Percentiles rank a stretch among this genome's conserved stretches.
Conservation (phyloP, 2,888 invertebrate species). For the Drosophila glabriapex region DNA sequence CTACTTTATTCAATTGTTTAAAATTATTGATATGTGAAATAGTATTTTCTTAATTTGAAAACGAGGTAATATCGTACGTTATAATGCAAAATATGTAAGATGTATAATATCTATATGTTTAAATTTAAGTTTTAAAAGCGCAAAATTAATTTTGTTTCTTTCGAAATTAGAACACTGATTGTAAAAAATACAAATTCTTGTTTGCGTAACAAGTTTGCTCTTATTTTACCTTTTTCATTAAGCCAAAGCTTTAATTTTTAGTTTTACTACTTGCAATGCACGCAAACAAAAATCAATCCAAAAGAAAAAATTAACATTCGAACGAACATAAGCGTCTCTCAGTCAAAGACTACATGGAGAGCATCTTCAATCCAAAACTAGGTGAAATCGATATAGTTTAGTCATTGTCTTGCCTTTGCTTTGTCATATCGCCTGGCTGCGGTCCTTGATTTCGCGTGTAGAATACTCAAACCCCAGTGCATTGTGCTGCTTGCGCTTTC, state of each 20-base stretch:
- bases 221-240: constrained; percentile 6
- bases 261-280: constrained; percentile 3
- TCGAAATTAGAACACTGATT: not conserved
- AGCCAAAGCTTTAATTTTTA: constrained; percentile 10
- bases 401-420: constrained; percentile 59
- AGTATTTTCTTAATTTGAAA: not conserved
- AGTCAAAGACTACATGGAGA: constrained; percentile 20
- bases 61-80: no score
- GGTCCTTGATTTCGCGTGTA: constrained; percentile 47
- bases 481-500: constrained; percentile 36
- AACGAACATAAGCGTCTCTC: constrained; percentile 10
- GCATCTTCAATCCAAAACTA: constrained; percentile 55
- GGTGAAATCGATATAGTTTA: constrained; percentile 73
- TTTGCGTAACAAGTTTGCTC: not conserved
- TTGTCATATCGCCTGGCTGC: constrained; percentile 40
- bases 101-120: not conserved
- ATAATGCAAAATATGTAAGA: no score
- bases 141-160: not conserved
- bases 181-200: not conserved
- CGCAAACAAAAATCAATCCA: not conserved
- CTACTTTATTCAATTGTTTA: not conserved
- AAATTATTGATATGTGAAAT: not conserved
- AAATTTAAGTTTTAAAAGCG: not conserved
- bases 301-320: not conserved
- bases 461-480: constrained; percentile 31